Evolutionary conservation across 2,113 vertebrate genomes (phyloP), one percentile per base, ranked within the genome.

Genomic region (Thymallus thymallus): DNA sequence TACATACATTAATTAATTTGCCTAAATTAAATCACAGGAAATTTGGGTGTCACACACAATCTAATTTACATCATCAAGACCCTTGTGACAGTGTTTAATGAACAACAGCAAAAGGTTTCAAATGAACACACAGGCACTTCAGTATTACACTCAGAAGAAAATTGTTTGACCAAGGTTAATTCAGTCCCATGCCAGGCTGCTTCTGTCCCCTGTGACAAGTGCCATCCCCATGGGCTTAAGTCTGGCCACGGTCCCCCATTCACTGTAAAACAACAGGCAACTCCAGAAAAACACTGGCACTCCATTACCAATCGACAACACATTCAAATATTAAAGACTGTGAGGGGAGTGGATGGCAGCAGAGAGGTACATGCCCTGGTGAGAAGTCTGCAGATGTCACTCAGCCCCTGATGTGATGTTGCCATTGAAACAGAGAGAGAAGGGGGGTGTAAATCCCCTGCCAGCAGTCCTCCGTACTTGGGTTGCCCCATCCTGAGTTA

Each of bases 251-350:
- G n/a, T 14, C 66, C 22, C 29, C n/a, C n/a, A 76, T 84, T 82
- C 62, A 75, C 62, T 12, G 4, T 51, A 73, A 76, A 68, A 86
- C 84, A 87, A 86, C 76, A 79, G 48, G 46, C 48, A 64, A 67
- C 73, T 83, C 67, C 82, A 79, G 71, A 84, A 87, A 51, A 51
- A 90, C 88, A 89, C 82, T 78, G 62, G 69, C 79, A 86, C 83
- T 90, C 83, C 87, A 90, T 92, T 87, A 88, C 76, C 76, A 82
- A 76, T 78, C 78, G 65, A 84, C 78, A 86, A 82, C 76, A 78
- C 86, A 92, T 91, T 91, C 83, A 71, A 92, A 93, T 92, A 89
- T 91, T 91, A 86, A 92, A 91, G 86, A 88, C 83, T 78, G n/a
- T 51, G 9, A 22, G 65, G 68, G 73, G 76, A 73, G 79, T 76